Base-by-base conservation (phyloP, 2,113 vertebrate genomes). In the Pionites leucogaster region DNA sequence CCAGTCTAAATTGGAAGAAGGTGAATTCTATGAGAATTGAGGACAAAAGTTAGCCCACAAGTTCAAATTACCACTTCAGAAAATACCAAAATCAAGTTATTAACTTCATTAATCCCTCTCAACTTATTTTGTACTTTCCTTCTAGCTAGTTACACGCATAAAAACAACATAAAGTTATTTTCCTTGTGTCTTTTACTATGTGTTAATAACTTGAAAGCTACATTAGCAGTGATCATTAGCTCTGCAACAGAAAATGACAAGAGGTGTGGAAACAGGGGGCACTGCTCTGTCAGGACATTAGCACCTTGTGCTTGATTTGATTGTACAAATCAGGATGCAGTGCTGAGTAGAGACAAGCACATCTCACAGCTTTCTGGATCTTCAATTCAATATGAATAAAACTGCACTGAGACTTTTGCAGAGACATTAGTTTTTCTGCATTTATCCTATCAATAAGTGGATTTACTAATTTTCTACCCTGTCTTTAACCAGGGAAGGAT, bases 91-190 rank as follows among this genome's bases (percentile, higher is more conserved):
- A 92, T 86, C 47, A 60, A 86, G 31, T 82, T 79, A 95, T 63
- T 94, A 79, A 63, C 91, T 90, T 87, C 96, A 95, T 92, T 93
- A 94, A 95, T 91, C 70, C 71, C n/a, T 77, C 37, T 92, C 67
- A 65, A 33, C 57, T 88, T 95, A 93, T 92, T 96, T 97, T 94
- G 52, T 17, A 20, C 70, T 88, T 77, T 62, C 55, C 57, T 91
- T 93, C 71, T 87, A 93, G 92, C 83, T 89, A 90, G 67, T 68
- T 92, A 67, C 67, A 75, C 77, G 64, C n/a, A 74, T 90, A 96
- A 97, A 95, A 28, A 47, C 46, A 97, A 94, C 39, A 90, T 93
- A 94, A 97, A 96, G 76, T 46, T 90, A 63, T 92, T 60, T 86
- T 95, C 55, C 27, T 91, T 62, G 41, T 65, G 35, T 90, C 33